phyloP scores from a whole-genome alignment of 2,113 vertebrate species.

The Nesoenas mayeri region DNA sequence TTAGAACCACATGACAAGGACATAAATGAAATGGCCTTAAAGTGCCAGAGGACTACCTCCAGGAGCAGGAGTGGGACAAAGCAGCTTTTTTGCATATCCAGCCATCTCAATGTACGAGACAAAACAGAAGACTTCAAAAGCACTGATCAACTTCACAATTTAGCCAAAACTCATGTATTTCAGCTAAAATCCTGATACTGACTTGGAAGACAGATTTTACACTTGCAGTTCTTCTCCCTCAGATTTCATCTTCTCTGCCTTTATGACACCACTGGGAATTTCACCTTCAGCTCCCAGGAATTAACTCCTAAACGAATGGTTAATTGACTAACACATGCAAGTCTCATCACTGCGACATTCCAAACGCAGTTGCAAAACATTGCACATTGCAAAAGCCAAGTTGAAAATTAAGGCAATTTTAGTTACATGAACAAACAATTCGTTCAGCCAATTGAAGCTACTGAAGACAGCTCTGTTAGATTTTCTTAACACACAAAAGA shows the following conservation, averaged over 20 bases:
- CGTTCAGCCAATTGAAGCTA: background rate
- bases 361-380: background rate
- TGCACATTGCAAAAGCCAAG: background rate
- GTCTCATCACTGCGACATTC: background rate
- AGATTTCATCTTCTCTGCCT: background rate
- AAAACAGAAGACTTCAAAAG: background rate
- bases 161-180: background rate
- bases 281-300: background rate
- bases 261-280: background rate
- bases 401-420: background rate
- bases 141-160: background rate
- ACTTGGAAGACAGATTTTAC: background rate
- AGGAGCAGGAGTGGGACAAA: background rate
- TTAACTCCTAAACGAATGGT: background rate
- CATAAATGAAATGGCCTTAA: background rate
- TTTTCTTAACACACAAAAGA: background rate
- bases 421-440: background rate
- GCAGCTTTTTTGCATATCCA: background rate
- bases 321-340: background rate
- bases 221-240: background rate
- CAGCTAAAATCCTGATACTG: background rate
- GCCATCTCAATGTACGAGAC: background rate
- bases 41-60: background rate
- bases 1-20: background rate
- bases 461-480: background rate